A percentile compares a stretch with the other conserved stretches of the same genome.
Conservation (phyloP, 2,113 vertebrate genomes). For the Natator depressus region DNA sequence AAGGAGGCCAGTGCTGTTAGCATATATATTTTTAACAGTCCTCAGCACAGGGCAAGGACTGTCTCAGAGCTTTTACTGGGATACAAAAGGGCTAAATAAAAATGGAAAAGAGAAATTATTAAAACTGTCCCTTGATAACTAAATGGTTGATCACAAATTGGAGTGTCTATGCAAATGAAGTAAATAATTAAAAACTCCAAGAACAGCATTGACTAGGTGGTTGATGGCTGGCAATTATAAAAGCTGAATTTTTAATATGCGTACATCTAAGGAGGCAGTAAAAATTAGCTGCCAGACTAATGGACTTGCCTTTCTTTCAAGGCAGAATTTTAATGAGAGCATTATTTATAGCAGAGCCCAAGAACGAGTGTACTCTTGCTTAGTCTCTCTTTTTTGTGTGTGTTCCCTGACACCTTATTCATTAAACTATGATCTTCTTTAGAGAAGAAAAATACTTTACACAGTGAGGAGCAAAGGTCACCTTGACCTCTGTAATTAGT, state of each 20-base stretch:
- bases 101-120: slow-evolving; percentile 75
- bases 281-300: slow-evolving; percentile 86
- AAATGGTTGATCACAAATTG: slow-evolving; percentile 83
- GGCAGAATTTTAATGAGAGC: slow-evolving; percentile 85
- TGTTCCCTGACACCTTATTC: slow-evolving; percentile 77
- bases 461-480: slow-evolving; percentile 70
- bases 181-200: slow-evolving; percentile 87
- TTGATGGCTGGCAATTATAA: slow-evolving; percentile 87
- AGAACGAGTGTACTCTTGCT: slow-evolving; percentile 75
- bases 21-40: slow-evolving; percentile 32
- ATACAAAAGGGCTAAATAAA: slow-evolving; percentile 77
- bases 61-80: slow-evolving; percentile 49
- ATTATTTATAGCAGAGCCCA: slow-evolving; percentile 82
- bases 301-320: slow-evolving; percentile 83
- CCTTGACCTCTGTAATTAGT: slow-evolving; percentile 73
- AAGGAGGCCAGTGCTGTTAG: not conserved
- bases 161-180: slow-evolving; percentile 86
- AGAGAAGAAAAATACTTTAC: slow-evolving; percentile 72
- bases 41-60: not conserved
- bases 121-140: slow-evolving; percentile 81
- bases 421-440: slow-evolving; percentile 79
- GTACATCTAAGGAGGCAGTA: slow-evolving; percentile 83
- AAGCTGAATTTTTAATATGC: slow-evolving; percentile 85
- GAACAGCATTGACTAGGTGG: slow-evolving; percentile 83
- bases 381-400: slow-evolving; percentile 63